A percentile compares a stretch with the other conserved stretches of the same genome.
These are phyloP conservation scores for Poeciliopsis presidionis DNA, from an alignment of 2,797 vertebrate species.

Conservation along the genomic window DNA sequence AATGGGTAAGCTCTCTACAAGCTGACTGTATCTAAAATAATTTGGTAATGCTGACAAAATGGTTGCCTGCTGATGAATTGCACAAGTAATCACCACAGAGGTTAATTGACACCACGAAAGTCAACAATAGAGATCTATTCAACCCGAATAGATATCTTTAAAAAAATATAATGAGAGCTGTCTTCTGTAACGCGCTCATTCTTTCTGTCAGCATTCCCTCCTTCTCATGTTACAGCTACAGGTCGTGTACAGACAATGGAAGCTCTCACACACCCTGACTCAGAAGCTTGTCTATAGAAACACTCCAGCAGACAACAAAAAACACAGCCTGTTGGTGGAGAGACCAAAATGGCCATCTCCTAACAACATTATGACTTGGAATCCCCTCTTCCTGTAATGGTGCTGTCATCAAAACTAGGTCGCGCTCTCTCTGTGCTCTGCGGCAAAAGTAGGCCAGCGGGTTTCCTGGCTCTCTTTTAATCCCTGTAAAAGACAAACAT, in stretches of 20 bases:
- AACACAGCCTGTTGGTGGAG: conserved; percentile 23
- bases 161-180: conserved; percentile 25
- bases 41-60: conserved; percentile 30
- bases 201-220: conserved; percentile 31
- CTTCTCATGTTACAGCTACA: conserved; percentile 64
- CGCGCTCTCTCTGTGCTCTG: conserved; percentile 39
- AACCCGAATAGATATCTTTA: conserved; percentile 29
- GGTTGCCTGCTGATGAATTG: conserved; percentile 16
- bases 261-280: conserved; percentile 50
- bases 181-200: conserved; percentile 26
- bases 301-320: conserved; percentile 35
- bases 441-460: conserved; percentile 67
- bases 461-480: conserved; percentile 76
- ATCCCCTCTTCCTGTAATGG: conserved; percentile 59
- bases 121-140: conserved; percentile 10
- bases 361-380: conserved; percentile 60
- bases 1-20: conserved; percentile 56
- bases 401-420: conserved; percentile 69
- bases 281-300: conserved; percentile 41
- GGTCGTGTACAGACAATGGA: conserved; percentile 58
- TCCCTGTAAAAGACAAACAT: conserved; percentile 76
- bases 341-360: conserved; percentile 46
- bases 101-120: conserved; percentile 9
- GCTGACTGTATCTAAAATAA: conserved; percentile 49
- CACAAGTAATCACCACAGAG: conserved; percentile 8